Evolutionary conservation across 2,888 invertebrate genomes (phyloP).

Genomic region (Apeira syringaria): DNA sequence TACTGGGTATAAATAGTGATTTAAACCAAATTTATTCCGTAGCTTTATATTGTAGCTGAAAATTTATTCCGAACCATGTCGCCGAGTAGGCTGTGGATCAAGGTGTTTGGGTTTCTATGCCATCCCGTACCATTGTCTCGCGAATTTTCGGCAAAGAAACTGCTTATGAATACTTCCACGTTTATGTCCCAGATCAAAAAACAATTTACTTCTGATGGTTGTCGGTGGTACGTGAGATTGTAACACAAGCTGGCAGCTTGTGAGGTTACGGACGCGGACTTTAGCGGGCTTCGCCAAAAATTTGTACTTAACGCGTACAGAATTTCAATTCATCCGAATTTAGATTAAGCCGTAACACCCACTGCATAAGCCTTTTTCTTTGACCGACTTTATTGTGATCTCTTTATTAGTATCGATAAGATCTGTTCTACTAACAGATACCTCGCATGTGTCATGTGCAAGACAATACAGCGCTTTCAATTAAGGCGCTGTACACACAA

Average conservation of each 20-base stretch:
- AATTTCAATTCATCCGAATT: conserved; percentile 50
- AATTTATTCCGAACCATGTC: conserved; percentile 42
- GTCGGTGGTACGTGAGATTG: conserved; percentile 67
- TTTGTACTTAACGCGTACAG: conserved; percentile 50
- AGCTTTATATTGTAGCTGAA: conserved; percentile 18
- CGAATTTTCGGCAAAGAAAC: conserved; percentile 50
- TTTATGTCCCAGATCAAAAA: conserved; percentile 69
- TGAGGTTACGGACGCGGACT: conserved; percentile 64
- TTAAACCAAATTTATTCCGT: conserved; percentile 14
- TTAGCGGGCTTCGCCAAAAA: conserved; percentile 51
- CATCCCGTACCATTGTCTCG: conserved; percentile 54
- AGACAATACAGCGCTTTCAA: too few relatives aligned
- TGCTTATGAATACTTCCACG: conserved; percentile 64
- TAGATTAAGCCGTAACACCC: conserved; percentile 42
- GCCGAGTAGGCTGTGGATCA: conserved; percentile 37
- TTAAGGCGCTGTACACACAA: too few relatives aligned
- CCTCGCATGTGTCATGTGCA: too few relatives aligned
- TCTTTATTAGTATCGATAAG: conserved; percentile 30
- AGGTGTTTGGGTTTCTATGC: conserved; percentile 56
- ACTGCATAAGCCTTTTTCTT: conserved; percentile 44
- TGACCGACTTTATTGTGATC: conserved; percentile 51
- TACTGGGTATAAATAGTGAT: conserved; percentile 14
- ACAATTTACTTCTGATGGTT: conserved; percentile 69
- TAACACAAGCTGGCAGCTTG: conserved; percentile 51
- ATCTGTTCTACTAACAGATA: not conserved